Base-by-base conservation (phyloP, 1,140 invertebrate genomes). In the Helicoverpa armigera region DNA sequence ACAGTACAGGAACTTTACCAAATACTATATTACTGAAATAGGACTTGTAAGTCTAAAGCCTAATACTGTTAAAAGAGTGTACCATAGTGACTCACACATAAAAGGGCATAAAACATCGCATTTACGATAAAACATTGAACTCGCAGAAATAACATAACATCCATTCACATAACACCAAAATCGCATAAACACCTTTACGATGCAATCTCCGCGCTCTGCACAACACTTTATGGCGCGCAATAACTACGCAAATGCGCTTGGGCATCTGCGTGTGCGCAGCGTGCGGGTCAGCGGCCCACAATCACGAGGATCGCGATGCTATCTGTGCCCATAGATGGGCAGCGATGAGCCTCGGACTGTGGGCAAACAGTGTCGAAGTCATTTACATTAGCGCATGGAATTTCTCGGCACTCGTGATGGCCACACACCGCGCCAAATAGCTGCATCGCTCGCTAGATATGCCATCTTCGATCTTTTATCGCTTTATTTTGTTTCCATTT, bases 361-460 rank as follows among this genome's bases (percentile, higher is more conserved):
- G 51, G 65, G n/a, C 63, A 56, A 50, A 69, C 43, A 50, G 35
- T 35, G 18, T 60, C 53, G 7, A 54, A 72, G 69, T 72, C 9
- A 69, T 70, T 79, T 79, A 79, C 76, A 69, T 69, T 70, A 79
- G 63, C 70, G 51, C 35, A 58, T n/a, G 63, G 53, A 79, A 60
- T 79, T 69, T 58, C 76, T 58, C 29, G 65, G 65, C 53, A 60
- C 14, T 67, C 50, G 14, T 79, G 76, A n/a, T 65, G 56, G 61
- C 75, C 61, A 77, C 75, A 67, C 61, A 16, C 35, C 48, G 61
- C 73, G 73, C 58, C 73, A 61, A 53, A 31, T 72, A 54, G 61
- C 56, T 60, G 35, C 35, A 63, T 3, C 50, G 12, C 18, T 70
- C 35, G 23, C 23, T 31, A 72, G 50, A 72, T 54, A 72, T 53